Evolutionary conservation across 2,888 invertebrate genomes (phyloP).

Genomic region (Drosophila borealis): DNA sequence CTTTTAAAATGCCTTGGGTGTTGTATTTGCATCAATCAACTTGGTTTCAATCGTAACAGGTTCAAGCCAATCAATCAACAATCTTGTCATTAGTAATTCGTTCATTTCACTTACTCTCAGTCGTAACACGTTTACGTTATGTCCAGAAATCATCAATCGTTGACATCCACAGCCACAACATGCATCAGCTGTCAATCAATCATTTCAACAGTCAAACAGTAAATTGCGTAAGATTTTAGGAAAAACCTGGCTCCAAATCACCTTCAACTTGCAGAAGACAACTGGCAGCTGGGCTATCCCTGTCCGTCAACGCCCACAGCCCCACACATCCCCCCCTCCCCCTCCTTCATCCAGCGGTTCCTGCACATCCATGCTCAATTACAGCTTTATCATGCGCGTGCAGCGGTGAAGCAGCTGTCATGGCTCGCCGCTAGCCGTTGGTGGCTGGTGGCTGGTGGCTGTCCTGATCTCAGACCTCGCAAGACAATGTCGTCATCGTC

Average conservation of each 20-base stretch:
- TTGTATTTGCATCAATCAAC: not conserved
- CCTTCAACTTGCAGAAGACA: conserved; percentile 33
- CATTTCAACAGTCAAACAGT: conserved; percentile 30
- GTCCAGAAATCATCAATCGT: conserved; percentile 20
- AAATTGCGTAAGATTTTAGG: conserved; percentile 50
- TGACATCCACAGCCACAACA: conserved; percentile 9
- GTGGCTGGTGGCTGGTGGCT: not conserved
- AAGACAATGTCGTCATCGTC: conserved; percentile 46
- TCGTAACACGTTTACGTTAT: conserved; percentile 7
- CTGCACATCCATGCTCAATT: conserved; percentile 19
- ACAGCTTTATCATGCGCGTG: conserved; percentile 24
- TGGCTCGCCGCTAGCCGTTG: conserved; percentile 6
- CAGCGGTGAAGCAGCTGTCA: conserved; percentile 45
- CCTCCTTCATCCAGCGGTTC: not conserved
- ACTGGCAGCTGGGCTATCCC: conserved; percentile 21
- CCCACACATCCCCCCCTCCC: too few species aligned
- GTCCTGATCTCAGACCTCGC: conserved; percentile 23
- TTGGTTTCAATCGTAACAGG: not conserved
- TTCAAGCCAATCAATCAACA: conserved; percentile 23
- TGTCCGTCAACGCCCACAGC: not conserved
- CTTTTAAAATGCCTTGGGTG: not conserved
- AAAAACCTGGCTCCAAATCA: conserved; percentile 15
- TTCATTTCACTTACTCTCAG: conserved; percentile 1
- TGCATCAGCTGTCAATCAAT: conserved; percentile 43
- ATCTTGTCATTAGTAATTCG: not conserved